These are phyloP conservation scores for Dolichotis patagonum DNA, from an alignment of 2,113 vertebrate genomes.

Conservation along the genomic window DNA sequence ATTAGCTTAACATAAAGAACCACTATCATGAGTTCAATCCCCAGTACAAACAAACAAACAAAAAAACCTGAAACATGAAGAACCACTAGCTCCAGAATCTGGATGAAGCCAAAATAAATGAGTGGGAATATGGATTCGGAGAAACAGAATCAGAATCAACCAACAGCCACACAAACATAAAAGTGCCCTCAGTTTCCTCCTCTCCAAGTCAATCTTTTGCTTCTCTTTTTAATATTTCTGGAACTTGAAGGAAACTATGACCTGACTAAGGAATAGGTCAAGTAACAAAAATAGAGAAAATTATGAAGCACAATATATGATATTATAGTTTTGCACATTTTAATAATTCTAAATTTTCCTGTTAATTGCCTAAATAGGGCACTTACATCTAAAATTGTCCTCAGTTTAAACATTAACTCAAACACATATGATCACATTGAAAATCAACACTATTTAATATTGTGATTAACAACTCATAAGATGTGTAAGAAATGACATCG, in stretches of 20 bases:
- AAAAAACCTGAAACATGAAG: not conserved
- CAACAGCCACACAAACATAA: not conserved
- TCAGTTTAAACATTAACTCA: slow-evolving; percentile 35
- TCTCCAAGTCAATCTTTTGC: not conserved
- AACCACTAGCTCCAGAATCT: not conserved
- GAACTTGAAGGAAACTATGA: not conserved
- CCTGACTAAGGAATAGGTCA: not conserved
- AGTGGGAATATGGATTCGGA: not conserved
- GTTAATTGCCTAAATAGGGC: not conserved
- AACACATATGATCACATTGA: not conserved
- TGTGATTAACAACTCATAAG: not conserved
- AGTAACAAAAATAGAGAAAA: slow-evolving; percentile 19
- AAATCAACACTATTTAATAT: not conserved
- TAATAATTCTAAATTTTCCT: slow-evolving; percentile 18
- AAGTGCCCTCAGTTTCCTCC: no score
- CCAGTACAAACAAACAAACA: no score
- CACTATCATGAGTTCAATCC: not conserved
- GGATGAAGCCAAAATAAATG: slow-evolving; percentile 4
- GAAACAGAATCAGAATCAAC: not conserved
- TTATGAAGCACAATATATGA: not conserved
- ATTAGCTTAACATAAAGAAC: slow-evolving; percentile 8
- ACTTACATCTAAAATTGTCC: not conserved
- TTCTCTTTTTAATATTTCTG: slow-evolving; percentile 7
- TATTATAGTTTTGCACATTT: slow-evolving; percentile 14
- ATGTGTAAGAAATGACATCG: not conserved